Base-by-base conservation (phyloP, 1,140 invertebrate genomes). In the Trichoplusia ni region DNA sequence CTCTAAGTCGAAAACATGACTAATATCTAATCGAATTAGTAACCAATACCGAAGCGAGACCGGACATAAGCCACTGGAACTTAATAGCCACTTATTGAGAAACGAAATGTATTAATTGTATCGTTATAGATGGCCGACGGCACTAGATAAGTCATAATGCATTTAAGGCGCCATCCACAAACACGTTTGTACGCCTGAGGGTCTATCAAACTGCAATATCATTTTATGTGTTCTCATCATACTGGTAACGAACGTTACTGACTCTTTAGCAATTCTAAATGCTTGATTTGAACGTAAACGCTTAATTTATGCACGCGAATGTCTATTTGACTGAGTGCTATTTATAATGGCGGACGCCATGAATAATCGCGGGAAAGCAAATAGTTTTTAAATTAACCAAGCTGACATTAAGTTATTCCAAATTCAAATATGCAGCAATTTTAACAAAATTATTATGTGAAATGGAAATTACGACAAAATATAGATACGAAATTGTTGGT, bases 191-290 rank as follows among this genome's bases (percentile, higher is more conserved):
- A 68, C 69, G 67, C 68, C 64, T 64, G 64, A 51, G 66, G 54
- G 69, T 68, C 72, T 81, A 81, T 81, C 76, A 77, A 75, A 77
- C 62, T 78, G 71, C 75, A 75, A 73, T 79, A 75, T 75, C 69
- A 58, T 72, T 79, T 79, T 75, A 77, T 77, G 74, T 67, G 47
- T 64, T 37, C 62, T 66, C 70, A 70, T 77, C 67, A 75, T 79
- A 72, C 64, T 64, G 31, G 58, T 60, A 44, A 65, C 67, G 69
- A 64, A 71, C 71, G 72, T 73, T 71, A 71, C 64, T 64, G 62
- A 69, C 47, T 71, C 59, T 56, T 64, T 67, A 62, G 60, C 33
- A 47, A 56, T 58, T 40, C 47, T 64, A 56, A 63, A 64, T 60
- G 31, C 25, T 44, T 11, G 42, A 14, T 11, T 23, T 3, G 54